phyloP scores from a whole-genome alignment of 35 echinoderm and acorn worm species.

The Chiridota heheva region DNA sequence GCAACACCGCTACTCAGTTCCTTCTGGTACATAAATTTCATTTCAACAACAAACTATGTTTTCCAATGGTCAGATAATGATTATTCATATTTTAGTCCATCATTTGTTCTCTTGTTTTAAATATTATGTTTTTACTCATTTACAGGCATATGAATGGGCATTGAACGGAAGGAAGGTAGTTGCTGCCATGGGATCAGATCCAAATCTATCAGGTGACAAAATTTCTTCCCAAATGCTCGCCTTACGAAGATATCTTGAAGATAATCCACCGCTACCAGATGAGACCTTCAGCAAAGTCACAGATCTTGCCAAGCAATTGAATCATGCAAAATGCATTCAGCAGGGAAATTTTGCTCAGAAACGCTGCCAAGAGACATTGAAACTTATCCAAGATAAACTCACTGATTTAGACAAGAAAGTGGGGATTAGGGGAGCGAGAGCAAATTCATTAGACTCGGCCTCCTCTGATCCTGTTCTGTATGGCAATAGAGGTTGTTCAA shows the following conservation, averaged over 20 bases:
- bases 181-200: conserved; percentile 57
- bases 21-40: not conserved
- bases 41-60: not conserved
- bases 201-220: conserved; percentile 45
- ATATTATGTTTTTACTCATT: conserved; percentile 20
- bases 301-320: conserved; percentile 41
- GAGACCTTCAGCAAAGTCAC: conserved; percentile 44
- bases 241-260: conserved; percentile 60
- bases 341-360: conserved; percentile 63
- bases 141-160: conserved; percentile 78
- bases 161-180: conserved; percentile 74
- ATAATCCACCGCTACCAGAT: conserved; percentile 53
- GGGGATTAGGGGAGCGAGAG: conserved; percentile 10
- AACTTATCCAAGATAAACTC: too few relatives aligned
- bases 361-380: conserved; percentile 63
- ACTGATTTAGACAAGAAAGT: not conserved
- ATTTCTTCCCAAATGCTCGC: conserved; percentile 50
- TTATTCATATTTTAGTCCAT: not conserved
- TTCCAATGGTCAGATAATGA: not conserved
- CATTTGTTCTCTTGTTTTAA: too few relatives aligned
- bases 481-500: too few relatives aligned
- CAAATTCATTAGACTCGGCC: too few relatives aligned
- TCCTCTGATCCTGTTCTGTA: too few relatives aligned
- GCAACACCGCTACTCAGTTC: not conserved
- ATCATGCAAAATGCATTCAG: conserved; percentile 68